Conservation (phyloP, 1,140 invertebrate species). For the Drosophila auraria region DNA sequence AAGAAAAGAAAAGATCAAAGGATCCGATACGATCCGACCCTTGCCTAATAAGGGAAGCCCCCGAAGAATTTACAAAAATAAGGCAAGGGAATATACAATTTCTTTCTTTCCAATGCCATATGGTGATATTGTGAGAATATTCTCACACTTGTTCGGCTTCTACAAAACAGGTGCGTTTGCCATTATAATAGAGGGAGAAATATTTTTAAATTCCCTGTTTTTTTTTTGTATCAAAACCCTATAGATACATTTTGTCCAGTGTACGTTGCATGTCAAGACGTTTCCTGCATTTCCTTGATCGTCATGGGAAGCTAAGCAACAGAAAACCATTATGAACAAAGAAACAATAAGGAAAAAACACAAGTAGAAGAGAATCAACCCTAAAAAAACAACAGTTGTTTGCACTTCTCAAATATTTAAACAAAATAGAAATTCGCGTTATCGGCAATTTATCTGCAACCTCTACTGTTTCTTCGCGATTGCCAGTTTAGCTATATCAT, state of each 20-base stretch:
- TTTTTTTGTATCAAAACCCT: neutral
- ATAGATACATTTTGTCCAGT: conserved; percentile 9
- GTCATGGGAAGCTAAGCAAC: conserved; percentile 75
- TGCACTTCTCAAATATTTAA: conserved; percentile 49
- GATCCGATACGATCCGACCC: conserved; percentile 11
- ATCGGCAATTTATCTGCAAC: conserved; percentile 61
- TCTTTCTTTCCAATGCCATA: conserved; percentile 1
- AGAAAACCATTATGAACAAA: conserved; percentile 25
- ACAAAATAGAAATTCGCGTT: conserved; percentile 31
- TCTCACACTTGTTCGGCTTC: conserved; percentile 7
- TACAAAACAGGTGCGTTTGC: conserved; percentile 9
- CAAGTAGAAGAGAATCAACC: conserved; percentile 26
- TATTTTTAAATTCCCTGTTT: neutral
- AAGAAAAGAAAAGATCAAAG: conserved; percentile 34
- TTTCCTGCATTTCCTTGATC: conserved; percentile 64
- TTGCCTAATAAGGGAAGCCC: conserved; percentile 19
- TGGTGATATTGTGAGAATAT: conserved; percentile 32
- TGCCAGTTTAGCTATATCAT: conserved; percentile 6
- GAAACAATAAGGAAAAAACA: conserved; percentile 3
- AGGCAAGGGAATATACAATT: conserved; percentile 1
- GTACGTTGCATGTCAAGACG: conserved; percentile 41
- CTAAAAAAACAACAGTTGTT: conserved; percentile 40
- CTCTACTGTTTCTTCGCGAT: conserved; percentile 16
- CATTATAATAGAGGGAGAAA: neutral
- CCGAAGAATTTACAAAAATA: conserved; percentile 14